phyloP scores from a whole-genome alignment of 2,888 invertebrate genomes.

The Tenthredo notha region DNA sequence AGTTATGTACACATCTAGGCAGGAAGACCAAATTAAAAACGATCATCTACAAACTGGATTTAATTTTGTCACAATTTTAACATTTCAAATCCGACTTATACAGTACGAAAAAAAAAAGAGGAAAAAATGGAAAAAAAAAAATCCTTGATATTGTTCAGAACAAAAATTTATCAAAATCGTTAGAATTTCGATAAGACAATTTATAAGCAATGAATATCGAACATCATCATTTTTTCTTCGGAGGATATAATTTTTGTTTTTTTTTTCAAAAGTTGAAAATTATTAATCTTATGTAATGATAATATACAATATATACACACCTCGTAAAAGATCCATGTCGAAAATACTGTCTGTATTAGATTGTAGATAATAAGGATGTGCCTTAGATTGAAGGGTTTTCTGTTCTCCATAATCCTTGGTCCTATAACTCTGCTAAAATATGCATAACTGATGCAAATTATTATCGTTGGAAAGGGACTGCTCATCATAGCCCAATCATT shows the following conservation, averaged over 20 bases:
- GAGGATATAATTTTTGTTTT: no score
- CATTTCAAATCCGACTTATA: background rate
- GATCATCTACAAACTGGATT: background rate
- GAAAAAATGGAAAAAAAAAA: background rate
- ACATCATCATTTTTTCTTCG: no score
- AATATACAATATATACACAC: conserved; percentile 79
- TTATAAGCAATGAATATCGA: no score
- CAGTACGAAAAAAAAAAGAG: background rate
- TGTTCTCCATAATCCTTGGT: conserved; percentile 93
- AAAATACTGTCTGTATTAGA: conserved; percentile 93
- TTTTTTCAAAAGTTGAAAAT: background rate
- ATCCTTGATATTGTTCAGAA: background rate
- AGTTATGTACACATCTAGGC: background rate
- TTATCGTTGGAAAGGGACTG: conserved; percentile 91
- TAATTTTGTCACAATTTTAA: background rate
- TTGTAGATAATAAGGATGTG: conserved; percentile 92
- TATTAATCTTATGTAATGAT: background rate
- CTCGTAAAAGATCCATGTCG: conserved; percentile 95
- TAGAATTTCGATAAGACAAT: background rate
- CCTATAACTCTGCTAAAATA: conserved; percentile 91
- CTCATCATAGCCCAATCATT: conserved; percentile 94
- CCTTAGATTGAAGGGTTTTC: conserved; percentile 92
- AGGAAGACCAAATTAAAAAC: background rate
- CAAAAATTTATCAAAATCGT: background rate
- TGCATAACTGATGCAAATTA: conserved; percentile 91